phyloP scores from a whole-genome alignment of 2,797 vertebrate species.

The Saxicola maurus region DNA sequence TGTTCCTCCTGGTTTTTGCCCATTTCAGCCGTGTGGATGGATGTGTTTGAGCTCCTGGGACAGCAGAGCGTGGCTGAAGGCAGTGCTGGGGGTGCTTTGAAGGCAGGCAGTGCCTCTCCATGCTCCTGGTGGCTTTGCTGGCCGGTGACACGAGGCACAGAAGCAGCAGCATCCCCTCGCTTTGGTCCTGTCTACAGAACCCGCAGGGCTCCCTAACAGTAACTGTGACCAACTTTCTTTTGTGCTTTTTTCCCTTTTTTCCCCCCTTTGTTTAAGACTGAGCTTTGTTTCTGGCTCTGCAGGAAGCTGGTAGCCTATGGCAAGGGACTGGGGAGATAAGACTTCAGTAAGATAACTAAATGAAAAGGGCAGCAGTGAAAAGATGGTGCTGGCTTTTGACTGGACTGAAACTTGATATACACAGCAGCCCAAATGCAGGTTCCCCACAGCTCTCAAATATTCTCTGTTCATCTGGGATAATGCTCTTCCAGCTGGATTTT shows the following conservation, averaged over 20 bases:
- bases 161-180: slow-evolving; percentile 39
- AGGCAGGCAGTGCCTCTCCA: slow-evolving; percentile 10
- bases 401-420: slow-evolving; percentile 42
- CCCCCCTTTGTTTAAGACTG: slow-evolving; percentile 52
- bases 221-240: slow-evolving; percentile 57
- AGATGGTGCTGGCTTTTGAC: slow-evolving; percentile 59
- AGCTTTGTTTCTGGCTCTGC: slow-evolving; percentile 61
- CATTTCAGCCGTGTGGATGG: not conserved
- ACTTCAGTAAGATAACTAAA: slow-evolving; percentile 58
- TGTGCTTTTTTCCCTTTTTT: slow-evolving; percentile 40
- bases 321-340: slow-evolving; percentile 59
- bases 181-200: slow-evolving; percentile 44
- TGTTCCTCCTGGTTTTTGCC: not conserved
- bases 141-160: slow-evolving; percentile 47
- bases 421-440: slow-evolving; percentile 7
- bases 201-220: slow-evolving; percentile 39
- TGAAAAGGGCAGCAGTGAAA: slow-evolving; percentile 66
- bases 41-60: not conserved
- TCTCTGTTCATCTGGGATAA: not conserved
- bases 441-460: not conserved
- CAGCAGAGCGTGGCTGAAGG: not conserved
- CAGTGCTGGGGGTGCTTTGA: not conserved
- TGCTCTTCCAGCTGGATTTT: not conserved
- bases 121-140: slow-evolving; percentile 46
- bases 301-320: slow-evolving; percentile 57